Base-by-base conservation (phyloP, 2,113 vertebrate species). In the Lutjanus erythropterus region DNA sequence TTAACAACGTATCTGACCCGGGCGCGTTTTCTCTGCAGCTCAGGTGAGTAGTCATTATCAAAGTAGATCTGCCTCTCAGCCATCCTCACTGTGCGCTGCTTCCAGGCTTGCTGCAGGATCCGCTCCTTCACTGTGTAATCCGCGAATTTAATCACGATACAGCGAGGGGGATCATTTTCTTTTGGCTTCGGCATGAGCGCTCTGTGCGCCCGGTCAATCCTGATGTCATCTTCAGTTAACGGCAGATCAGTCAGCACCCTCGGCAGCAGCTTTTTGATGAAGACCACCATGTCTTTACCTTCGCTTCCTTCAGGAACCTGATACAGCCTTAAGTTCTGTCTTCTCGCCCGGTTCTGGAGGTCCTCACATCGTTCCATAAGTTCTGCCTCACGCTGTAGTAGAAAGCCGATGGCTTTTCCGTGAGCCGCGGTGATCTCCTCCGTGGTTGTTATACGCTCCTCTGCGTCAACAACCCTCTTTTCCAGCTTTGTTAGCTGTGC, bases 241-340 rank as follows among this genome's bases (percentile, higher is more conserved):
- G 44, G 44, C 44, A 46, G 18, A 8, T 46, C 6, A 1, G 44
- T 46, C 44, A 46, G 44, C 44, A 46, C 44, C 44, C 1, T 46
- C 44, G 18, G 44, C 55, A 59, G 53, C 35, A 59, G 12, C 16
- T 71, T 41, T 71, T 47, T 59, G 14, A 59, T 60, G 18, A 58
- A 71, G 16, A 16, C 25, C 5, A 16, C 52, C 52, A 31, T 58
- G 39, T 56, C 37, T 31, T 4, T 58, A 1, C 37, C 37, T 16
- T 71, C 52, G 25, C 68, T 56, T 47, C 70, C 55, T 73, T 73
- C 56, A 25, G 70, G 55, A 12, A 49, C 56, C 56, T 49, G 71
- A 19, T 61, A 49, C 55, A 73, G 9, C 56, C 71, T 61, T 8
- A 53, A 8, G 14, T 46, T 71, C 18, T 46, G 69, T 27, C 52